Conservation (phyloP, 2,888 invertebrate genomes). For the Harpalus rufipes region DNA sequence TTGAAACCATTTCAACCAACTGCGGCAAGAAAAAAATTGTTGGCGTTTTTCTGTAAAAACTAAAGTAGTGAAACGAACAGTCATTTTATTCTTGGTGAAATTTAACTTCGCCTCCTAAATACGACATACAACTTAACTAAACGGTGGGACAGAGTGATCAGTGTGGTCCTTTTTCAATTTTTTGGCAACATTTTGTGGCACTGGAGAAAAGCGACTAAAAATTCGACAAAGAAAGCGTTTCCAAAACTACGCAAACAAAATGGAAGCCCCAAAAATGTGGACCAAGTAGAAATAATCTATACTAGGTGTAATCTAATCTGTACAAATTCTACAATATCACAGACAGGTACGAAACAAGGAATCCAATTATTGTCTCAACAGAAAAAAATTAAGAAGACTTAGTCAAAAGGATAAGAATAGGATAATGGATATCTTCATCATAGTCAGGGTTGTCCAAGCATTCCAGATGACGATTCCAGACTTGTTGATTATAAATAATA, state of each 20-base stretch:
- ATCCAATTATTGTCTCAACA: conserved; percentile 61
- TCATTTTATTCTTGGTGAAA: not conserved
- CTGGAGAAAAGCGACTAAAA: conserved; percentile 20
- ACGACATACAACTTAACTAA: conserved; percentile 45
- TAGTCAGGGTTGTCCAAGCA: conserved; percentile 82
- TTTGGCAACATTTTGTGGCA: conserved; percentile 50
- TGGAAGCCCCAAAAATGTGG: conserved; percentile 47
- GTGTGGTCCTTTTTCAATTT: conserved; percentile 15
- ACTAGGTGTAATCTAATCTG: conserved; percentile 11
- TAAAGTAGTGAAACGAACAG: too few relatives aligned
- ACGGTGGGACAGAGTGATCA: conserved; percentile 31
- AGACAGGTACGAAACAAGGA: conserved; percentile 64
- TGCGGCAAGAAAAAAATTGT: too few relatives aligned
- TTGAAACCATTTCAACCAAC: too few relatives aligned
- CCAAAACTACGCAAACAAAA: conserved; percentile 14
- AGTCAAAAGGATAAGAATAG: conserved; percentile 83
- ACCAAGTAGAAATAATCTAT: conserved; percentile 17
- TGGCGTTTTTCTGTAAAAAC: too few relatives aligned
- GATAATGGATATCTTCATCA: conserved; percentile 86
- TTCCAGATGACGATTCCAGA: conserved; percentile 84
- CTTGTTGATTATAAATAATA: conserved; percentile 82
- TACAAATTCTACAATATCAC: conserved; percentile 63
- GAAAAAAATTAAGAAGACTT: conserved; percentile 73
- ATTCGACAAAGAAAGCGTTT: not conserved
- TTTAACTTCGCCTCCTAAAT: not conserved